phyloP scores from a whole-genome alignment of 2,113 vertebrate genomes.

The Plotosus lineatus region DNA sequence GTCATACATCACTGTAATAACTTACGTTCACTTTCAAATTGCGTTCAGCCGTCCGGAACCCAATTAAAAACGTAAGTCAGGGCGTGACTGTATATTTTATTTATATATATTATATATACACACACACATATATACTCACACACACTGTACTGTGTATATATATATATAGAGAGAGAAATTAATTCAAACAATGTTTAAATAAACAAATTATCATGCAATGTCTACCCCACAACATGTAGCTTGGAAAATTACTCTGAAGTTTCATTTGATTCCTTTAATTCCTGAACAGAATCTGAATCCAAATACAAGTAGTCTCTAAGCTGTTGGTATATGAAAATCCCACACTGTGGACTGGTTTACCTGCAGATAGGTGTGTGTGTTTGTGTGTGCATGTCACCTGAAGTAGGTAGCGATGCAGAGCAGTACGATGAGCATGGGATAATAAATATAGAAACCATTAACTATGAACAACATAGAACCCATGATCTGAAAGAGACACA shows the following conservation, averaged over 20 bases:
- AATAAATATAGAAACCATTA: constrained; percentile 97
- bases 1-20: no score
- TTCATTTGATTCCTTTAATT: background rate
- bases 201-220: background rate
- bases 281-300: background rate
- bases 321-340: background rate
- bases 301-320: background rate
- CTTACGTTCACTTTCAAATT: no score
- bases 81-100: no score
- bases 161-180: background rate
- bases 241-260: background rate
- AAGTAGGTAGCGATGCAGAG: constrained; percentile 98
- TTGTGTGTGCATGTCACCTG: constrained; percentile 71
- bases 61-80: no score
- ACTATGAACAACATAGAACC: constrained; percentile 97
- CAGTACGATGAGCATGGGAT: constrained; percentile 95
- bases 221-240: background rate
- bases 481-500: constrained; percentile 83
- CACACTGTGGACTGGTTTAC: background rate
- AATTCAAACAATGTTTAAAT: background rate
- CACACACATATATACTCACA: no score
- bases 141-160: no score
- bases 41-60: no score
- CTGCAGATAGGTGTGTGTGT: background rate
- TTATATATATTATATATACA: no score